Base-by-base conservation (phyloP, 2,797 vertebrate species). In the Neomorphus geoffroyi region DNA sequence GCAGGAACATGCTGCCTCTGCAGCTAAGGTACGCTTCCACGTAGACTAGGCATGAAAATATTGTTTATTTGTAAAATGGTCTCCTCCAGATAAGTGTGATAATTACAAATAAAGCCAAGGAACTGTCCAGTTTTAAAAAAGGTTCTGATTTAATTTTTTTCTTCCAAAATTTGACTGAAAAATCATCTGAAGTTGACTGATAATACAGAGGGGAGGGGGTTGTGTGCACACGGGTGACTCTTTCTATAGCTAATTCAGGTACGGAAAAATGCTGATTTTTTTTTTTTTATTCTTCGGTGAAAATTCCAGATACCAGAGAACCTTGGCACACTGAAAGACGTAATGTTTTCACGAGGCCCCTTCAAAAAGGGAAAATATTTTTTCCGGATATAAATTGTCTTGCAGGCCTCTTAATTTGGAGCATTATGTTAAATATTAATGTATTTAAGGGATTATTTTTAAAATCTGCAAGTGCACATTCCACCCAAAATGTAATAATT, bases 1-100 rank as follows among this genome's bases (percentile, higher is more conserved):
- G 80, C 98, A 98, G 95, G 98, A 99, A 48, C 98, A 99, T 21
- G 96, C 97, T 17, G 94, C 99, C 53, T 98, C 99, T 75, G 96
- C 98, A 78, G 97, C 98, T 58, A 99, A 99, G 99, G 99, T 99
- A 97, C 19, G 56, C 28, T 83, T 30, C 33, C 27, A 77, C 13
- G 2, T 60, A 7, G 23, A 65, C 66, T 4, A 87, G 51, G 48
- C 50, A 64, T 71, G 39, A 45, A 86, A 57, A 51, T 41, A 14
- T 14, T 73, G 12, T 35, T 74, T 28, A 3, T 33, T 83, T 86
- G 64, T 22, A 8, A 60, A 65, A 9, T 65, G 71, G 19, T 71
- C n/a, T 90, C 23, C 51, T 95, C 46, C 24, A 18, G 27, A 3
- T 35, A 79, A 73, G 4, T 45, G 2, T 21, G 39, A 61, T 46